Percentiles rank a stretch among this genome's conserved stretches.
These are phyloP conservation scores for Helicorthomorpha holstii DNA, from an alignment of 1,140 invertebrate species.

Conservation along the genomic window DNA sequence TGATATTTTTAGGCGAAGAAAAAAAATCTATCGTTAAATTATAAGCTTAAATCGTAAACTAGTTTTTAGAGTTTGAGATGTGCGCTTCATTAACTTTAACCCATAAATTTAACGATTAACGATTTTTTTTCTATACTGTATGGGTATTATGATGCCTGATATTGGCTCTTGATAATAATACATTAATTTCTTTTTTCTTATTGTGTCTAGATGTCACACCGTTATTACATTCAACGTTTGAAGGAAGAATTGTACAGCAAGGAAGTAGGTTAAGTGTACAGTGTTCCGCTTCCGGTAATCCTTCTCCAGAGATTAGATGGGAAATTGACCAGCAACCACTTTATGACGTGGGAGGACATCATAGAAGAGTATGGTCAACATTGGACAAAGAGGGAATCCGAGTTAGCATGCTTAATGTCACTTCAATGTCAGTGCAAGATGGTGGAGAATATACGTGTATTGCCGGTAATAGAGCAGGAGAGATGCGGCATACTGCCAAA, in stretches of 20 bases:
- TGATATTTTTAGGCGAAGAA: no score
- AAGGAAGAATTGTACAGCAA: conserved; percentile 62
- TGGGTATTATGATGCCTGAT: no score
- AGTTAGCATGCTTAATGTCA: conserved; percentile 45
- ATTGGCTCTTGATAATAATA: no score
- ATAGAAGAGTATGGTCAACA: conserved; percentile 31
- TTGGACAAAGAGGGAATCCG: conserved; percentile 12
- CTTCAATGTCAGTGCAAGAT: conserved; percentile 60
- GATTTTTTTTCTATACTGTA: no score
- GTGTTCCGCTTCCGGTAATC: conserved; percentile 68
- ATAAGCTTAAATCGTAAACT: no score
- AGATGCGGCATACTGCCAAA: conserved; percentile 16
- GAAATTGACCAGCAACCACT: conserved; percentile 26
- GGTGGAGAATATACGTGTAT: conserved; percentile 39
- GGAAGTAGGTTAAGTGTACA: conserved; percentile 69
- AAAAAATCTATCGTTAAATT: no score
- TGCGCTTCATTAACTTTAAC: no score
- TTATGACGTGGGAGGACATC: conserved; percentile 15
- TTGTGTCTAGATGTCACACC: conserved; percentile 54
- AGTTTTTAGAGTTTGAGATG: no score
- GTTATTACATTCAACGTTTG: conserved; percentile 61
- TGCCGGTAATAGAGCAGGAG: conserved; percentile 19
- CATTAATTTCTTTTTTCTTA: no score
- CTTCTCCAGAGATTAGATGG: conserved; percentile 38
- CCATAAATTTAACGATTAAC: no score